Percentiles rank a stretch among this genome's conserved stretches.
Evolutionary conservation across 2,888 invertebrate genomes (phyloP).

Genomic region (Conomelus anceps): DNA sequence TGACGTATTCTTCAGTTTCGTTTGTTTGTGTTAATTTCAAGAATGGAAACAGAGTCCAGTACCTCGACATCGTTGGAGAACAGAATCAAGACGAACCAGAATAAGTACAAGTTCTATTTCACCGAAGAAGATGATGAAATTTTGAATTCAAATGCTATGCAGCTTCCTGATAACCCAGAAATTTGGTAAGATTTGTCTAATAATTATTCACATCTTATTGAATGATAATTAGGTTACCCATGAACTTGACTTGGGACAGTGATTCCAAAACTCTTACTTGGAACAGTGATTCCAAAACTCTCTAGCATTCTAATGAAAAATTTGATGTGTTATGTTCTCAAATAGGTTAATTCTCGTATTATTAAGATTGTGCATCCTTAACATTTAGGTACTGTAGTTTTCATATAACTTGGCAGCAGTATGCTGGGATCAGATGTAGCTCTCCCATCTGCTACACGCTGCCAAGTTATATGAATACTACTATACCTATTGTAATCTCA

Average conservation of each 20-base stretch:
- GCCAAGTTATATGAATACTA: too few relatives aligned
- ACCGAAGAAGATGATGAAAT: conserved; percentile 18
- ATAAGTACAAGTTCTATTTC: conserved; percentile 9
- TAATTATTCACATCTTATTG: neutral
- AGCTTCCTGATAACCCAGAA: conserved; percentile 6
- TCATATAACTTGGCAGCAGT: too few relatives aligned
- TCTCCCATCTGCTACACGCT: too few relatives aligned
- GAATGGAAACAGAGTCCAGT: neutral
- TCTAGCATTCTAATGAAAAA: too few relatives aligned
- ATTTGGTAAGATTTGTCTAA: conserved; percentile 11
- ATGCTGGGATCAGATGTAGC: too few relatives aligned
- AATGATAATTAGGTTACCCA: neutral
- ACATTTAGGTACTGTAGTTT: too few relatives aligned
- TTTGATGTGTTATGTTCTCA: too few relatives aligned
- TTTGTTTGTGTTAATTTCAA: neutral
- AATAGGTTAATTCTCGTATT: too few relatives aligned
- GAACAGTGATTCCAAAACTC: too few relatives aligned
- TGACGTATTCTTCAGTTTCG: neutral
- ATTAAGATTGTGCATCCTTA: too few relatives aligned
- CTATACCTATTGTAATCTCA: neutral
- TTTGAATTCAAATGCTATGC: conserved; percentile 7
- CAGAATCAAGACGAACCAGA: neutral
- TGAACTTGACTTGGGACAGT: neutral
- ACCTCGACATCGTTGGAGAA: neutral
- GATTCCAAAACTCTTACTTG: too few relatives aligned